A percentile compares a stretch with the other conserved stretches of the same genome.
Evolutionary conservation across 2,797 vertebrate genomes (phyloP).

Genomic region (Pagetopsis macropterus): DNA sequence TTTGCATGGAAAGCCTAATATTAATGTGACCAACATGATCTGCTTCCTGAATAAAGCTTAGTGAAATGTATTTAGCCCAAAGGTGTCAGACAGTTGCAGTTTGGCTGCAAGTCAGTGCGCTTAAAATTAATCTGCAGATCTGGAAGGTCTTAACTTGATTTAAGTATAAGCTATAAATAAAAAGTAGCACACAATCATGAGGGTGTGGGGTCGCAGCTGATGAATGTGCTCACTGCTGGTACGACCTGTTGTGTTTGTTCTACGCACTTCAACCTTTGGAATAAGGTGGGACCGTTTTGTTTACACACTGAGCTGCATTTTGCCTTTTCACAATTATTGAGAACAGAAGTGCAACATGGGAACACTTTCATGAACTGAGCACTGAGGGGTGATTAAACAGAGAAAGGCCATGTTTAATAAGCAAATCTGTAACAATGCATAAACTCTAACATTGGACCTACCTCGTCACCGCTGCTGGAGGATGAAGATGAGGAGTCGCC

Average conservation of each 20-base stretch:
- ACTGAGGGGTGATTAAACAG: background rate
- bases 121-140: no score
- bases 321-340: fast-evolving
- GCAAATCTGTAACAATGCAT: no score
- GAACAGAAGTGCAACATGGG: background rate
- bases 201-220: background rate
- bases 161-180: no score
- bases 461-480: constrained; percentile 62
- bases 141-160: no score
- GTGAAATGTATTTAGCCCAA: no score
- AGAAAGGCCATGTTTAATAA: background rate
- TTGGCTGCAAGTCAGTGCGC: no score
- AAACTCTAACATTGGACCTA: constrained; percentile 3
- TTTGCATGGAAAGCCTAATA: no score
- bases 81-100: no score
- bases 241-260: constrained; percentile 22
- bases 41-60: no score
- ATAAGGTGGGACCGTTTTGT: constrained; percentile 8
- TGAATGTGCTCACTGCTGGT: constrained; percentile 22
- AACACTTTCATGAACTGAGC: background rate
- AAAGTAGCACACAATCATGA: background rate
- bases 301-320: constrained; percentile 14
- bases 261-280: background rate
- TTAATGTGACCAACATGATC: no score
- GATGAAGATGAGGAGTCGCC: constrained; percentile 34